Evolutionary conservation across 2,888 invertebrate species (phyloP).

Genomic region (Poecilus cupreus): DNA sequence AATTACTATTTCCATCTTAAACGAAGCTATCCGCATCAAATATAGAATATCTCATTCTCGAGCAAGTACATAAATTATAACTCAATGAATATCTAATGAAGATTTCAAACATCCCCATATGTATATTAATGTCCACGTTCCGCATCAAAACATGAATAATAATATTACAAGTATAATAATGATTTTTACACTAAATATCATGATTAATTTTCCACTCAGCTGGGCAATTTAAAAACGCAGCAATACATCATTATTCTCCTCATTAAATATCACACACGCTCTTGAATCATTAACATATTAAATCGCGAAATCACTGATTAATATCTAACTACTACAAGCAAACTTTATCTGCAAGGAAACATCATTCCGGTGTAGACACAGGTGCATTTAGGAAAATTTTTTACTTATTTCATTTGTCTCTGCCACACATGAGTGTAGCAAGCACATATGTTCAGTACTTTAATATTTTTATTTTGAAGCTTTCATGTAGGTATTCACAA

Average conservation of each 20-base stretch:
- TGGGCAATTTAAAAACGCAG: conserved; percentile 22
- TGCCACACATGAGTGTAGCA: not conserved
- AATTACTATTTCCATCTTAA: not conserved
- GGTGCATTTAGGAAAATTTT: conserved; percentile 3
- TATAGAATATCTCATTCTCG: conserved; percentile 10
- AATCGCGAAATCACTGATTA: not conserved
- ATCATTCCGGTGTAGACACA: not conserved
- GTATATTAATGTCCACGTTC: conserved; percentile 12
- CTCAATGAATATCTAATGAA: conserved; percentile 32
- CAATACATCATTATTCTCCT: conserved; percentile 18
- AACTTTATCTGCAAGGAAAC: not conserved
- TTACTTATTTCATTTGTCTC: not conserved
- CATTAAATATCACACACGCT: conserved; percentile 10
- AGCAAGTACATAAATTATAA: conserved; percentile 12
- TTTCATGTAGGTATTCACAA: no score
- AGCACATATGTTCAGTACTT: no score
- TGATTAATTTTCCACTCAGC: conserved; percentile 18
- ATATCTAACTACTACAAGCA: not conserved
- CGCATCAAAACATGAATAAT: conserved; percentile 16
- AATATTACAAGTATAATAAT: conserved; percentile 26
- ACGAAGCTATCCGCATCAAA: not conserved
- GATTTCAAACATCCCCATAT: not conserved
- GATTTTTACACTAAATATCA: conserved; percentile 20
- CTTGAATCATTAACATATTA: conserved; percentile 2
- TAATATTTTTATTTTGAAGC: no score